These are phyloP conservation scores for Pantherophis guttatus DNA, from an alignment of 2,113 vertebrate genomes.

Conservation along the genomic window DNA sequence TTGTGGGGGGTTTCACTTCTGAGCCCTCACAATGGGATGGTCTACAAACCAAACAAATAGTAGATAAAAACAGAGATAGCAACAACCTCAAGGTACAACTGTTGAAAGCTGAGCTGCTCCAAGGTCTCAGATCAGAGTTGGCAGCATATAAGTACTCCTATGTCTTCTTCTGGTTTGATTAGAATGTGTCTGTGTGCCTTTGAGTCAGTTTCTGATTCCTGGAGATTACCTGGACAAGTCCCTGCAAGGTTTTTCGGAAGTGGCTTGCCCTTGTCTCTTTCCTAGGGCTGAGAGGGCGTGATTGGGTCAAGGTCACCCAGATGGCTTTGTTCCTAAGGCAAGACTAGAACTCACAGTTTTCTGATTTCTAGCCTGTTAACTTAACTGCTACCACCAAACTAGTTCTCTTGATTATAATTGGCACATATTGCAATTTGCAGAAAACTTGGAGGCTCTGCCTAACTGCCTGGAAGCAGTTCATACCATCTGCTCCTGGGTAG, in stretches of 20 bases:
- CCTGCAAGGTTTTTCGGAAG: not conserved
- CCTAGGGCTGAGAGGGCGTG: not conserved
- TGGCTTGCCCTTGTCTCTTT: not conserved
- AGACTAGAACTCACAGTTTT: not conserved
- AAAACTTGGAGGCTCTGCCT: not conserved
- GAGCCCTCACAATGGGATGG: not conserved
- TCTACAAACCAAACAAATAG: not conserved
- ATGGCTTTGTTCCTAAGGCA: not conserved
- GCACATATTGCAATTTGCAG: conserved; percentile 5
- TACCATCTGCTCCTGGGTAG: conserved; percentile 10
- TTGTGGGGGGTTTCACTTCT: not conserved
- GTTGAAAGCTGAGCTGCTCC: not conserved
- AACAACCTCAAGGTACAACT: not conserved
- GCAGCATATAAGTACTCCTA: not conserved
- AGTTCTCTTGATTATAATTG: not conserved
- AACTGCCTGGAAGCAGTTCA: not conserved
- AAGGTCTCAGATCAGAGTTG: not conserved
- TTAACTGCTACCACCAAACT: not conserved
- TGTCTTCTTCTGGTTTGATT: not conserved
- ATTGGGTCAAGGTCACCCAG: not conserved
- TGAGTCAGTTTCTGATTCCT: not conserved
- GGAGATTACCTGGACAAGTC: not conserved
- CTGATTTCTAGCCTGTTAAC: not conserved
- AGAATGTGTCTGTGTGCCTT: not conserved
- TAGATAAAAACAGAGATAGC: not conserved